Evolutionary conservation across 1,140 invertebrate genomes (phyloP), one percentile per base, ranked within the genome.

Genomic region (Phenacoccus solenopsis): DNA sequence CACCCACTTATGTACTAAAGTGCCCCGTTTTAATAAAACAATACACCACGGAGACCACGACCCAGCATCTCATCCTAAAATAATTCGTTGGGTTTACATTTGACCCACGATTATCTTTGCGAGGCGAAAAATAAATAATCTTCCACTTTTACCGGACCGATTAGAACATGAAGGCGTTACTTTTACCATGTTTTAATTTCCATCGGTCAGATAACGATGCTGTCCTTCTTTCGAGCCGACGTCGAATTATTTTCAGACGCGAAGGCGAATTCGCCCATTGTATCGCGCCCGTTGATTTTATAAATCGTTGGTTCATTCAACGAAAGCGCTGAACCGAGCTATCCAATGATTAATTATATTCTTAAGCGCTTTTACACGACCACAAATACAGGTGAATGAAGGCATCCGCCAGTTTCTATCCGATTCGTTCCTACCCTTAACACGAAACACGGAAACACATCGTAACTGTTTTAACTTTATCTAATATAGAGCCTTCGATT

Each of bases 271-370:
- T 64, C 25, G 59, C 59, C 32, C 59, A 64, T 64, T 64, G 59
- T 64, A 27, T 64, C 12, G 59, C 25, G 32, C n/a, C n/a, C n/a
- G 59, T 64, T 64, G 59, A 64, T 64, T 64, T 64, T 64, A 64
- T 64, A 64, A 64, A 64, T 64, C 59, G 59, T 64, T 64, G 20
- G 59, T 64, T 64, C 59, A 64, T 64, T 64, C 20, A 64, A 20
- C 59, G 22, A 64, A 64, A 64, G 10, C 21, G 16, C 25, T 16
- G 59, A 27, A 64, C 20, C 59, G 59, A 25, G 13, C 20, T 20
- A 16, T 64, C 13, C 59, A 27, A 64, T 64, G 59, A 64, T 64
- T 64, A 64, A 64, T 64, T 64, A 64, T 64, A 64, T 64, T 16
- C 59, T 64, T 64, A 64, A 64, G 59, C 59, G 21, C 59, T 24